Conservation (phyloP, 2,888 invertebrate species). For the Dysmachus trigonus region DNA sequence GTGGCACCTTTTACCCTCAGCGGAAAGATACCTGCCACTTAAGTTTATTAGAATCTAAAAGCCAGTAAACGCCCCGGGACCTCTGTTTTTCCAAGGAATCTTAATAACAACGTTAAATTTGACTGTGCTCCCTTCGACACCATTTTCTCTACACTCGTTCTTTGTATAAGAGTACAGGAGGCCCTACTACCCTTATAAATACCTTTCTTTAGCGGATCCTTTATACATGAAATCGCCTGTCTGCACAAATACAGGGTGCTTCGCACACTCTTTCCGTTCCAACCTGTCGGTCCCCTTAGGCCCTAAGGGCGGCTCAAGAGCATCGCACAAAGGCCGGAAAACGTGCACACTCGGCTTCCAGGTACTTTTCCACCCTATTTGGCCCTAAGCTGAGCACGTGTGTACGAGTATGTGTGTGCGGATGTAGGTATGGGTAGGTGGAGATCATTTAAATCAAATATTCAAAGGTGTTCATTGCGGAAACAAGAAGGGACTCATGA, state of each 20-base stretch:
- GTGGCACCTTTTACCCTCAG: constrained; percentile 39
- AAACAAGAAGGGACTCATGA: constrained; percentile 18
- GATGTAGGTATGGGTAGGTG: too few relatives aligned
- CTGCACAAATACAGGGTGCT: not conserved
- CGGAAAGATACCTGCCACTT: constrained; percentile 46
- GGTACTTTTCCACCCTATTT: constrained; percentile 19
- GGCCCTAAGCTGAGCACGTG: not conserved
- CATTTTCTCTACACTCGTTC: not conserved
- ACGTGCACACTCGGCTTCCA: not conserved
- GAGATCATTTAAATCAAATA: constrained; percentile 34
- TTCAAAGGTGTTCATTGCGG: constrained; percentile 27
- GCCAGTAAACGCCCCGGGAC: constrained; percentile 43
- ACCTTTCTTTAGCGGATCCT: not conserved
- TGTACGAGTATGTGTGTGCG: too few relatives aligned
- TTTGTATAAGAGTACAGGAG: not conserved
- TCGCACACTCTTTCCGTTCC: not conserved
- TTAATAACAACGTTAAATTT: constrained; percentile 45
- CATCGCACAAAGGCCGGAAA: not conserved
- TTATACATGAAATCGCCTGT: not conserved
- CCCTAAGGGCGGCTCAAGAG: not conserved
- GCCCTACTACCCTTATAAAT: not conserved
- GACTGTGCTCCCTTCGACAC: constrained; percentile 25
- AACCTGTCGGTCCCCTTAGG: not conserved
- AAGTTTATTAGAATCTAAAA: constrained; percentile 49
- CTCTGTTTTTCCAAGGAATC: constrained; percentile 44